phyloP scores from a whole-genome alignment of 2,113 vertebrate species.

The Rutilus rutilus region DNA sequence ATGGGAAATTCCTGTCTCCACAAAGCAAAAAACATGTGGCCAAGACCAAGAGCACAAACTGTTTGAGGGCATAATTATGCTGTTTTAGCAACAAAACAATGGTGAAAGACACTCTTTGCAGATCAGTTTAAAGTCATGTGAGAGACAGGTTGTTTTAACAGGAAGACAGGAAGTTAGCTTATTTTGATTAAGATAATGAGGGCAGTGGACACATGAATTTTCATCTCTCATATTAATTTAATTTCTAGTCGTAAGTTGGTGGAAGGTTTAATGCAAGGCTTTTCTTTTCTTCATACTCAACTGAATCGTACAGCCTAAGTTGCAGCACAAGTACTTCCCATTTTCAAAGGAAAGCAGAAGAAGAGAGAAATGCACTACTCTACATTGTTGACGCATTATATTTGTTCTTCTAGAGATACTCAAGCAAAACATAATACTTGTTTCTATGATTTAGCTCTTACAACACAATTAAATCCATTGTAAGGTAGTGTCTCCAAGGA shows the following conservation, averaged over 20 bases:
- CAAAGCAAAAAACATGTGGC: neutral
- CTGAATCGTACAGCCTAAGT: neutral
- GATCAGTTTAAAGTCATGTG: neutral
- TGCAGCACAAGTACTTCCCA: neutral
- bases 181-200: no score
- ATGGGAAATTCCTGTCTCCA: conserved; percentile 9
- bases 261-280: no score
- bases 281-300: no score
- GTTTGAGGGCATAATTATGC: neutral
- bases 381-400: neutral
- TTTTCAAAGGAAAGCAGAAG: conserved; percentile 12
- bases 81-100: neutral
- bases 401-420: neutral
- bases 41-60: neutral
- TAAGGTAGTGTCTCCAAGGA: neutral
- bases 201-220: no score
- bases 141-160: no score
- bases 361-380: neutral
- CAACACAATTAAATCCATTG: neutral
- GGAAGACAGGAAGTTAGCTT: no score
- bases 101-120: neutral
- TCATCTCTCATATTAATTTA: no score
- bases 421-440: neutral
- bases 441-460: neutral
- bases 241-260: no score